Evolutionary conservation across 1,140 invertebrate genomes (phyloP).

Genomic region (Psilanteris sp.): DNA sequence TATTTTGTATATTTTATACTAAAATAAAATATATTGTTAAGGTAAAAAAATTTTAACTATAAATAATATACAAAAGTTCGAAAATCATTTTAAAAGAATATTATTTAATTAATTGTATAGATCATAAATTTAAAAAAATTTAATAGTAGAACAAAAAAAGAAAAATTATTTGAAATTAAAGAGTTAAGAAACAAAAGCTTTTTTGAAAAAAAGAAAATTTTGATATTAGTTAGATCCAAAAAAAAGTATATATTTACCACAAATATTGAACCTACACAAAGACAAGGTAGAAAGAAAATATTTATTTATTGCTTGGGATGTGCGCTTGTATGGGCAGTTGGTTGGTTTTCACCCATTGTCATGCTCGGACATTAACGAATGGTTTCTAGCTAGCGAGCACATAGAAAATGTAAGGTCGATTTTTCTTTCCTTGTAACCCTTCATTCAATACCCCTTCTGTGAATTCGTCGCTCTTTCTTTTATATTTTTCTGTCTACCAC

Average conservation of each 20-base stretch:
- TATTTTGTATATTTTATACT: too few species aligned
- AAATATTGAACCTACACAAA: constrained; percentile 30
- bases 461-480: constrained; percentile 33
- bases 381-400: constrained; percentile 64
- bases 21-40: too few species aligned
- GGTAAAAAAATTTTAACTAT: too few species aligned
- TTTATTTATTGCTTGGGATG: constrained; percentile 69
- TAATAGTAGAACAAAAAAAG: too few species aligned
- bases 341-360: constrained; percentile 67
- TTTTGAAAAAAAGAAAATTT: constrained; percentile 21
- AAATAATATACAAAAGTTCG: too few species aligned
- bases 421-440: constrained; percentile 65
- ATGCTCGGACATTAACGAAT: constrained; percentile 73
- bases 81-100: too few species aligned
- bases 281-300: constrained; percentile 60
- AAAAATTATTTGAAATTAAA: too few species aligned
- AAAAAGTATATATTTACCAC: constrained; percentile 11
- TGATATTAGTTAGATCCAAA: constrained; percentile 14
- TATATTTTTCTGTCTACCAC: constrained; percentile 9
- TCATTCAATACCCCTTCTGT: constrained; percentile 49
- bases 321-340: constrained; percentile 55
- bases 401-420: constrained; percentile 68
- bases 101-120: too few species aligned
- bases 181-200: too few species aligned
- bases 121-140: too few species aligned